Percentiles rank a stretch among this genome's conserved stretches.
Evolutionary conservation across 1,140 invertebrate species (phyloP).

Genomic region (Pseudobourletiella spinata): DNA sequence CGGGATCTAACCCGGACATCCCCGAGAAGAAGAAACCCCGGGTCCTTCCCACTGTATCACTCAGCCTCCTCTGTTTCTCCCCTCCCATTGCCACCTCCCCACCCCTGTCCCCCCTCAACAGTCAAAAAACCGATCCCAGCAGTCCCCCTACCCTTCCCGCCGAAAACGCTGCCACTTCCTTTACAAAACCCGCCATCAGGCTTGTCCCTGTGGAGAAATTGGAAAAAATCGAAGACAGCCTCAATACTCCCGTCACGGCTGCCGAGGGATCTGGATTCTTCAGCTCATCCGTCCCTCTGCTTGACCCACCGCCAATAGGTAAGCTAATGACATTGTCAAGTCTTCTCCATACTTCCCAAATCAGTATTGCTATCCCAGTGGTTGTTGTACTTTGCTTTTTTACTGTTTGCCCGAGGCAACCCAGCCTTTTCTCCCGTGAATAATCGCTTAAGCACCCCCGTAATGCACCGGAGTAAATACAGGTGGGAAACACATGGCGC

Average conservation of each 20-base stretch:
- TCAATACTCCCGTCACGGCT: conserved; percentile 34
- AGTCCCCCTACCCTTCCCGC: conserved; percentile 7
- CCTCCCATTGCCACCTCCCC: conserved; percentile 33
- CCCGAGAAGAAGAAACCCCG: conserved; percentile 35
- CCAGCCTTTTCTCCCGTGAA: too few relatives aligned
- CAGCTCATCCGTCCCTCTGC: conserved; percentile 26
- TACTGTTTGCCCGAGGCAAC: too few relatives aligned
- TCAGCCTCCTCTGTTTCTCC: conserved; percentile 36
- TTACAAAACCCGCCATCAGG: conserved; percentile 14
- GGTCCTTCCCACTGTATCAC: conserved; percentile 33
- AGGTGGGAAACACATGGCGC: too few relatives aligned
- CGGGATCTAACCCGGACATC: conserved; percentile 35
- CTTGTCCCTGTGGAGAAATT: conserved; percentile 12
- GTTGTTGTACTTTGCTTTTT: too few relatives aligned
- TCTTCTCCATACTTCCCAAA: too few relatives aligned
- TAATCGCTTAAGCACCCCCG: too few relatives aligned
- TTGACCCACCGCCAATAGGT: conserved; percentile 34
- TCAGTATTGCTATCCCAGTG: too few relatives aligned
- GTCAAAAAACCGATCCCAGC: conserved; percentile 1
- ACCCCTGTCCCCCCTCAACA: conserved; percentile 23
- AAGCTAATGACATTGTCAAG: too few relatives aligned
- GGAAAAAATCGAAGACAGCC: conserved; percentile 34
- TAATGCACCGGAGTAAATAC: too few relatives aligned
- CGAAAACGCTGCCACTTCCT: not conserved
- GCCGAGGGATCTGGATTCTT: conserved; percentile 34